phyloP scores from a whole-genome alignment of 2,113 vertebrate genomes.

The Corythaixoides concolor region DNA sequence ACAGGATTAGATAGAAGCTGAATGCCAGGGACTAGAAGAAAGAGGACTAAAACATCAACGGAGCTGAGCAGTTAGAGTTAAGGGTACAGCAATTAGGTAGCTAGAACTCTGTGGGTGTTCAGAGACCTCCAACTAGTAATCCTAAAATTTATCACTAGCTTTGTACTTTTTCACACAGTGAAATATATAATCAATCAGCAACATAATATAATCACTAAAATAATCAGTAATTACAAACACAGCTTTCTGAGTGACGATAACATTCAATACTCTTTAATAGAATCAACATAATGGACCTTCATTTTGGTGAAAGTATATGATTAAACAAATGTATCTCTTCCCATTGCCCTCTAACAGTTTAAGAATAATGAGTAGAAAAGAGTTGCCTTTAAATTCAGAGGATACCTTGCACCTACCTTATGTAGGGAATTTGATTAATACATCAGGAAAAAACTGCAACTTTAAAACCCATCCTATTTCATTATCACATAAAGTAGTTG shows the following conservation, averaged over 20 bases:
- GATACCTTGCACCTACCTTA: background rate
- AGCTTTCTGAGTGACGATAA: background rate
- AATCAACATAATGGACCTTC: background rate
- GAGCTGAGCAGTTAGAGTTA: background rate
- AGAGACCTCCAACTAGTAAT: background rate
- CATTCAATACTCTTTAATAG: background rate
- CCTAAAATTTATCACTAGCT: background rate
- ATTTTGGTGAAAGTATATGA: background rate
- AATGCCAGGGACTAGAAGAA: background rate
- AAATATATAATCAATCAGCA: background rate
- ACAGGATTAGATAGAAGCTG: background rate
- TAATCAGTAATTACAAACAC: background rate
- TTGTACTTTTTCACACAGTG: background rate
- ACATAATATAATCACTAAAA: background rate
- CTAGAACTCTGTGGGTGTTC: background rate
- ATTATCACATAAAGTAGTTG: conserved; percentile 40
- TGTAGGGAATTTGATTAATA: conserved; percentile 9
- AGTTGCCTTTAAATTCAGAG: background rate
- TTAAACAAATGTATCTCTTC: background rate
- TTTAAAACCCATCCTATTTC: conserved; percentile 35
- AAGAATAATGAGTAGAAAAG: background rate
- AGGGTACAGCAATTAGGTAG: background rate
- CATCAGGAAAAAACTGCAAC: conserved; percentile 10
- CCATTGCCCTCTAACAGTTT: background rate
- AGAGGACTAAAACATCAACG: background rate